Evolutionary conservation across 2,113 vertebrate genomes (phyloP).

Genomic region (Ictalurus furcatus): DNA sequence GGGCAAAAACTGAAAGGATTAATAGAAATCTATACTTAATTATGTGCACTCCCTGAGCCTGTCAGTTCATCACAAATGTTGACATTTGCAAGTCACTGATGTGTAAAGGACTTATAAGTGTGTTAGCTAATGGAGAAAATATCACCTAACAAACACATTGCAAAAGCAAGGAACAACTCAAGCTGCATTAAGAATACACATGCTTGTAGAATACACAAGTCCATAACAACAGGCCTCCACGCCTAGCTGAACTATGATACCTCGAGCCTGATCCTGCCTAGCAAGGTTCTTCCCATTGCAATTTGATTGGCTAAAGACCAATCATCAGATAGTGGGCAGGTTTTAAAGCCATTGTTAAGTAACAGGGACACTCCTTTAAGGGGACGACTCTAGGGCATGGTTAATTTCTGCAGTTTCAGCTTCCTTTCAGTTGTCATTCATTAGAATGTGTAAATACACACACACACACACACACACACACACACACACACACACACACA

Average conservation of each 20-base stretch:
- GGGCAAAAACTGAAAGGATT: background rate
- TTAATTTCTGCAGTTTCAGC: conserved; percentile 55
- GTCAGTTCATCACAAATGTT: background rate
- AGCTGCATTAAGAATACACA: background rate
- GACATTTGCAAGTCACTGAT: background rate
- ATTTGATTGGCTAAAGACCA: conserved; percentile 65
- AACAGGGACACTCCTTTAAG: conserved; percentile 51
- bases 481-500: conserved; percentile 27
- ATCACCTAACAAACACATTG: background rate
- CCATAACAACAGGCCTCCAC: conserved; percentile 35
- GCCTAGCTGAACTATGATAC: conserved; percentile 39
- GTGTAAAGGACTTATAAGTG: background rate
- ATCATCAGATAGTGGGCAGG: conserved; percentile 60
- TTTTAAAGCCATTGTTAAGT: conserved; percentile 62
- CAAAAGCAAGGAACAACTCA: background rate
- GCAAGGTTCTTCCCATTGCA: conserved; percentile 28
- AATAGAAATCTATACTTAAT: background rate
- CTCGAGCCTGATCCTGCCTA: conserved; percentile 14
- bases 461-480: conserved; percentile 49
- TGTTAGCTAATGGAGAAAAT: background rate
- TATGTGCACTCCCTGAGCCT: background rate
- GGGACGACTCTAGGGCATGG: conserved; percentile 54
- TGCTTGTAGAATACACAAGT: conserved; percentile 9
- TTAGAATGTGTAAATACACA: conserved; percentile 57
- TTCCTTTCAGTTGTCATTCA: conserved; percentile 48